A percentile compares a stretch with the other conserved stretches of the same genome.
Conservation (phyloP, 2,888 invertebrate genomes). For the Drosophila anceps region DNA sequence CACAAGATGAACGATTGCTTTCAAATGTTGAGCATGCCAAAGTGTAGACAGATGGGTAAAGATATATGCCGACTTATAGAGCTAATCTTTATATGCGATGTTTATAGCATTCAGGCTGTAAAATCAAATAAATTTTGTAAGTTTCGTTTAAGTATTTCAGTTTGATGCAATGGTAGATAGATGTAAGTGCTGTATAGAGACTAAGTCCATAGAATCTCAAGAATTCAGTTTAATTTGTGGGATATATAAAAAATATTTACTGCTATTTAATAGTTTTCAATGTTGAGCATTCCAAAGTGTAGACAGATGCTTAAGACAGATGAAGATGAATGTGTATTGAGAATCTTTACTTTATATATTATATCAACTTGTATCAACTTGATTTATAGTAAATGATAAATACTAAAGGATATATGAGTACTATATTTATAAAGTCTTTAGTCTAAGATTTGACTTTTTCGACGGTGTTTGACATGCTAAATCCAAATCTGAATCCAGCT, state of each 20-base stretch:
- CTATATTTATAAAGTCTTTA: too few relatives aligned
- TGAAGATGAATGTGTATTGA: too few relatives aligned
- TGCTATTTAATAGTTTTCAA: too few relatives aligned
- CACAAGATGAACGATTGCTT: background rate
- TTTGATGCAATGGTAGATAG: background rate
- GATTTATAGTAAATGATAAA: too few relatives aligned
- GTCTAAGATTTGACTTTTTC: too few relatives aligned
- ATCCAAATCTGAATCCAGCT: background rate
- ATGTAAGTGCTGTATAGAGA: background rate
- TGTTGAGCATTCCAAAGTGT: too few relatives aligned
- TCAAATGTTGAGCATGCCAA: conserved; percentile 15
- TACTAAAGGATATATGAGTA: background rate
- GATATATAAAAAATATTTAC: too few relatives aligned
- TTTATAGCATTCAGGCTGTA: background rate
- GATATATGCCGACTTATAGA: conserved; percentile 3
- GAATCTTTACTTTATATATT: too few relatives aligned
- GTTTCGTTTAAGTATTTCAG: background rate
- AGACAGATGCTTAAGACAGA: too few relatives aligned
- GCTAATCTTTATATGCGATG: conserved; percentile 1
- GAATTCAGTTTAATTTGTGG: too few relatives aligned
- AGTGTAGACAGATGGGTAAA: conserved; percentile 24
- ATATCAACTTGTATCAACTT: too few relatives aligned
- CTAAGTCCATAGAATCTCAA: too few relatives aligned
- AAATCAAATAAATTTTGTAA: background rate
- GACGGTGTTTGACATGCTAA: background rate